phyloP scores from a whole-genome alignment of 2,797 vertebrate species.

The Sebastes umbrosus region DNA sequence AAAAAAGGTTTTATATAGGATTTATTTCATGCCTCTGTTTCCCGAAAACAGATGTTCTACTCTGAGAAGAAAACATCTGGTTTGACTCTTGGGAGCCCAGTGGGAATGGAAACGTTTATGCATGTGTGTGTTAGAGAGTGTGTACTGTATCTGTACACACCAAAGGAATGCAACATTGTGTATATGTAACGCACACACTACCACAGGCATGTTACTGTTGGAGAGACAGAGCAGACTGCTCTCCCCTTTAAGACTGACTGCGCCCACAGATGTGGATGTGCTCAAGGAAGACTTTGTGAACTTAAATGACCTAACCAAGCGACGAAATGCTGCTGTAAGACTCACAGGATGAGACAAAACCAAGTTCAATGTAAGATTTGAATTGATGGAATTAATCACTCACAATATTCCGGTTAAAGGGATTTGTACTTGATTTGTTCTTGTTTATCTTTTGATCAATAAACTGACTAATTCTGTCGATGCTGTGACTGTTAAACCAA shows the following conservation, averaged over 20 bases:
- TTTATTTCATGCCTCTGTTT: not conserved
- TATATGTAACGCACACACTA: not conserved
- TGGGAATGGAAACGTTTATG: not conserved
- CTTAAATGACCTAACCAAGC: not conserved
- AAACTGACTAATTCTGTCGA: not conserved
- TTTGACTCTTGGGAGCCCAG: not conserved
- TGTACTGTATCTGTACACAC: not conserved
- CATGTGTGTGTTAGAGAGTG: not conserved
- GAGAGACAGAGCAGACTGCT: not conserved
- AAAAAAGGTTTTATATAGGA: not conserved
- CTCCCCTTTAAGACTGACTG: conserved; percentile 43
- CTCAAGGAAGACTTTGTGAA: not conserved
- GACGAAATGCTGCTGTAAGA: not conserved
- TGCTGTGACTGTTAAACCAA: not conserved
- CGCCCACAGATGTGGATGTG: conserved; percentile 26
- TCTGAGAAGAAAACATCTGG: conserved; percentile 41
- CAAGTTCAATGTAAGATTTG: not conserved
- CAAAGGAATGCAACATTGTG: not conserved
- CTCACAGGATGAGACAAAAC: not conserved
- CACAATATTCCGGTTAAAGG: not conserved
- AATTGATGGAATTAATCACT: not conserved
- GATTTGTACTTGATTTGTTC: not conserved
- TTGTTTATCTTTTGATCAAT: not conserved
- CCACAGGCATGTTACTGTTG: not conserved
- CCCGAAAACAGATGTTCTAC: not conserved